Percentiles rank a stretch among this genome's conserved stretches.
Evolutionary conservation across 2,113 vertebrate genomes (phyloP).

Genomic region (Jaculus jaculus): DNA sequence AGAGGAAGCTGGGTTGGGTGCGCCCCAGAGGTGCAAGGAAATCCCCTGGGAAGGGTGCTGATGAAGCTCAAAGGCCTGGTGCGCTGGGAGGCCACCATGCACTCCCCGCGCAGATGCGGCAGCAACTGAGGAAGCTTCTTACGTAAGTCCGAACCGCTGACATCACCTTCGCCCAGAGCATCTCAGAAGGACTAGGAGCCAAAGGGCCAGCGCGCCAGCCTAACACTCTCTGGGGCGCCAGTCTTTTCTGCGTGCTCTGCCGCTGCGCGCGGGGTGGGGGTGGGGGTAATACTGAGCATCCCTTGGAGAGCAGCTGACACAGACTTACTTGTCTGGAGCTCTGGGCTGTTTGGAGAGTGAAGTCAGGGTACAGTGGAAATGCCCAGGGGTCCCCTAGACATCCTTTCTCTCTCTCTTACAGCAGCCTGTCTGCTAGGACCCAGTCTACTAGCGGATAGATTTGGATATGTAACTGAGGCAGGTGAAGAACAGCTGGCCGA

Average conservation of each 20-base stretch:
- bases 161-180: conserved; percentile 81
- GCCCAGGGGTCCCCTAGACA: neutral
- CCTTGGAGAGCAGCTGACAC: neutral
- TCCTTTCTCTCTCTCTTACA: neutral
- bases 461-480: neutral
- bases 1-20: neutral
- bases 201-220: neutral
- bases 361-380: conserved; percentile 31
- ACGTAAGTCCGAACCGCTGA: conserved; percentile 85
- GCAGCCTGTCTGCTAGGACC: neutral
- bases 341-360: conserved; percentile 36
- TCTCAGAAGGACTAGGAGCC: conserved; percentile 44
- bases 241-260: neutral
- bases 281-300: neutral
- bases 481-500: neutral
- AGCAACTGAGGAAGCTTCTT: conserved; percentile 80
- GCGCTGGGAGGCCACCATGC: conserved; percentile 46
- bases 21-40: conserved; percentile 19
- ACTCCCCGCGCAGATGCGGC: conserved; percentile 73
- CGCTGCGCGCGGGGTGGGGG: neutral
- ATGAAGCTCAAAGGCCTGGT: neutral
- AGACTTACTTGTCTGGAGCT: conserved; percentile 5
- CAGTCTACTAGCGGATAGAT: neutral
- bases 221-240: neutral
- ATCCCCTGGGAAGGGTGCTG: neutral